Conservation (phyloP, 1,140 invertebrate genomes). For the Planococcus citri region DNA sequence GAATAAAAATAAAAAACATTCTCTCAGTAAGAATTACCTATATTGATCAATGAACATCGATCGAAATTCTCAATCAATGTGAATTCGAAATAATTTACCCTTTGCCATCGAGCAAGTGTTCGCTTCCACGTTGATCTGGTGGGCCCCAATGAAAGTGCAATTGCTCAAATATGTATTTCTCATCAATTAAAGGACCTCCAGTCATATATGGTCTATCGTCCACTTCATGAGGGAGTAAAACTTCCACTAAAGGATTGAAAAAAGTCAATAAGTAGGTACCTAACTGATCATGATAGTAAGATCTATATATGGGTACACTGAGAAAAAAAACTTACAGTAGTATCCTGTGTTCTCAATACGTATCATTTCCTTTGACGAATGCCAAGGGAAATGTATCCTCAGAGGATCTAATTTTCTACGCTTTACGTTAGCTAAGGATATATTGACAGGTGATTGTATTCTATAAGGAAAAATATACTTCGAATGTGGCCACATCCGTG, state of each 20-base stretch:
- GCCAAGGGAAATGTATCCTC: background rate
- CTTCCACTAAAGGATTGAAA: constrained; percentile 19
- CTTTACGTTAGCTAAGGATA: background rate
- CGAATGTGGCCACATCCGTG: background rate
- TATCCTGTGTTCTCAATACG: constrained; percentile 8
- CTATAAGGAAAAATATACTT: background rate
- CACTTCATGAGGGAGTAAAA: constrained; percentile 13
- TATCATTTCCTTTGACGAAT: background rate
- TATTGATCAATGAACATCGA: no score
- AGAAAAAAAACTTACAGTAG: background rate
- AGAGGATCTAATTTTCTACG: background rate
- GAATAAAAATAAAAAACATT: no score
- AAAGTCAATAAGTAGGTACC: background rate
- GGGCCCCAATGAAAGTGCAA: constrained; percentile 74
- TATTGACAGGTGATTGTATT: constrained; percentile 4
- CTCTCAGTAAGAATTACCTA: no score
- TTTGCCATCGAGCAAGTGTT: constrained; percentile 55
- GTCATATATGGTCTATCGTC: constrained; percentile 17
- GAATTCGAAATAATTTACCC: constrained; percentile 27
- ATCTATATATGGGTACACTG: no score
- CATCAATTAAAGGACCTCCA: constrained; percentile 25
- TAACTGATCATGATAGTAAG: no score
- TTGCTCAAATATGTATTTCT: constrained; percentile 42
- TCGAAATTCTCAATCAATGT: no score
- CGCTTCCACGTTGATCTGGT: constrained; percentile 55